phyloP scores from a whole-genome alignment of 2,113 vertebrate species.

The Corapipo altera region DNA sequence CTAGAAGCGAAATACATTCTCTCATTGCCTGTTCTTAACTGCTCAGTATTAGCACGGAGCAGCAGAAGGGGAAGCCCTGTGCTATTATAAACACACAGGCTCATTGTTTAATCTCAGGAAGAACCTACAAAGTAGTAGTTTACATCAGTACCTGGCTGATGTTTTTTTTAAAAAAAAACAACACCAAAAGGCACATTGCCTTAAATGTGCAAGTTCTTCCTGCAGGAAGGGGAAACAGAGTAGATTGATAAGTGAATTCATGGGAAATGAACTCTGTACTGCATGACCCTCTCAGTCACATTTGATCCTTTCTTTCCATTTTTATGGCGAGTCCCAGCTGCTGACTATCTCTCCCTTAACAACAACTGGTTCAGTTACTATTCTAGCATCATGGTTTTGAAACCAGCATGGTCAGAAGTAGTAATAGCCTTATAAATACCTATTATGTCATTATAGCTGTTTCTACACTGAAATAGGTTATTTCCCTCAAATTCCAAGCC shows the following conservation, averaged over 20 bases:
- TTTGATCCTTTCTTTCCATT: constrained; percentile 12
- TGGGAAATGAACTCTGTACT: background rate
- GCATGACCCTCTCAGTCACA: background rate
- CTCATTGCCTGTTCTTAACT: background rate
- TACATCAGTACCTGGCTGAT: background rate
- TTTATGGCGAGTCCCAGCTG: background rate
- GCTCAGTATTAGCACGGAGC: background rate
- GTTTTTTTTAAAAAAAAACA: background rate
- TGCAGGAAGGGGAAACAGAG: background rate
- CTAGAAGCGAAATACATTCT: rapidly evolving
- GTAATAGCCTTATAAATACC: background rate
- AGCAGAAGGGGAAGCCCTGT: background rate
- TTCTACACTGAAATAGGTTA: background rate
- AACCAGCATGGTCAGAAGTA: background rate
- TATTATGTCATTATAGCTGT: background rate
- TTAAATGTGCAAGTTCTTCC: background rate
- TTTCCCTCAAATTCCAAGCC: background rate
- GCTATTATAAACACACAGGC: background rate
- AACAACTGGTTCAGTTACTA: background rate
- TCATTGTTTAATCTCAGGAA: background rate
- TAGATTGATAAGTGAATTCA: background rate
- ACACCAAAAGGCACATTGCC: background rate
- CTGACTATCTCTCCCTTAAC: background rate
- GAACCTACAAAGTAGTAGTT: background rate
- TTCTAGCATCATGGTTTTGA: background rate